Base-by-base conservation (phyloP, 37 sponge, comb jelly and placozoan genomes). In the Aphrocallistes beatrix region DNA sequence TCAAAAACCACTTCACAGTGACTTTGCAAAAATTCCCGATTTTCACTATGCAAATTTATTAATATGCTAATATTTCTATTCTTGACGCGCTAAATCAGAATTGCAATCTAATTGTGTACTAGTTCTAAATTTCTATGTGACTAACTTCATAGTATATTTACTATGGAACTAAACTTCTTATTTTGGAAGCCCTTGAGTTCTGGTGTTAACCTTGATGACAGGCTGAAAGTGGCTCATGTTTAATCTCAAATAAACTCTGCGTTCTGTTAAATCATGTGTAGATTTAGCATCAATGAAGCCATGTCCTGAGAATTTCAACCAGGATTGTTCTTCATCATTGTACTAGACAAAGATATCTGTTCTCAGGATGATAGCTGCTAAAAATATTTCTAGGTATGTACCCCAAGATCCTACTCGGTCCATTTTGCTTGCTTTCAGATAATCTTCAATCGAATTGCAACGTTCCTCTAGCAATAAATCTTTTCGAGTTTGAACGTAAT, bases 351-450 rank as follows among this genome's bases (percentile, higher is more conserved):
- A 42, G 3, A 60, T 13, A 60, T 60, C 75, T 19, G 75, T 60
- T 60, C 21, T 60, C 8, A 60, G 75, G 75, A 60, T 60, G 17
- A 60, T 3, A 19, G 75, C 75, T 60, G 34, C 75, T 60, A 60
- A 60, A 60, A 28, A 60, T 60, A 60, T 60, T 13, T 60, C 75
- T 13, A 60, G 8, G n/a, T 60, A 3, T 60, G 75, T 60, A 3
- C 75, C 75, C 75, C 75, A 60, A 60, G 75, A 60, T 60, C 75
- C 75, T 19, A 13, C 8, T 60, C 75, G 8, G 75, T 60, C 75
- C 34, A 60, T 60, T 13, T 60, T 60, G 21, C 6, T 60, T 60
- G 21, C 21, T 6, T 60, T 60, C 8, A 60, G 34, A 13, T 60
- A 28, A 3, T 60, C 75, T 60, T 60, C 75, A 19, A 60, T 13